Percentiles rank a stretch among this genome's conserved stretches.
Conservation (phyloP, 2,113 vertebrate species). For the Tretioscincus oriximinensis region DNA sequence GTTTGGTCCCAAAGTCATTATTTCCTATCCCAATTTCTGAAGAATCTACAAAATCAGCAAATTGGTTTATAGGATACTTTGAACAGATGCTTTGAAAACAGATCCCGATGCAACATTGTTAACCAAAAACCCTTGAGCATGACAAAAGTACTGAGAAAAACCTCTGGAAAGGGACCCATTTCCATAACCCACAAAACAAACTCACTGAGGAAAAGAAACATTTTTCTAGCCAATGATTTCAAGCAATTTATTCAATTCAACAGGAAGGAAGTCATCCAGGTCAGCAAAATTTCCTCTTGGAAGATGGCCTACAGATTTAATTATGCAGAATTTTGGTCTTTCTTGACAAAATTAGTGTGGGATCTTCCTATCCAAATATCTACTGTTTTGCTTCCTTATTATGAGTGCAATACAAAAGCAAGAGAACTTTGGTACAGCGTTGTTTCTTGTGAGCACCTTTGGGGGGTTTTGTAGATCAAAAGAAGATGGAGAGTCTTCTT, state of each 20-base stretch:
- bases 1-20: background rate
- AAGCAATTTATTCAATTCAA: background rate
- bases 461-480: too few relatives aligned
- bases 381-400: background rate
- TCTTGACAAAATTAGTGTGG: background rate
- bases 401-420: too few relatives aligned
- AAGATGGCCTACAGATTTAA: background rate
- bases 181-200: slow-evolving; percentile 16
- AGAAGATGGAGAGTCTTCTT: too few relatives aligned
- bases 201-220: background rate
- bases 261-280: background rate
- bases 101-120: background rate
- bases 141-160: background rate
- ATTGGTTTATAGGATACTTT: background rate
- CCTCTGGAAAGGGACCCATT: background rate
- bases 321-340: background rate
- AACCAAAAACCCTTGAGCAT: background rate
- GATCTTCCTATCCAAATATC: background rate
- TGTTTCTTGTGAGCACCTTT: too few relatives aligned
- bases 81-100: background rate
- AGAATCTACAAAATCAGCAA: slow-evolving; percentile 1
- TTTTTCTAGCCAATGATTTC: background rate
- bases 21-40: background rate
- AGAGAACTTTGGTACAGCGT: too few relatives aligned
- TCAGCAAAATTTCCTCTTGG: slow-evolving; percentile 6